Evolutionary conservation across 1,140 invertebrate species (phyloP), one percentile per base, ranked within the genome.

Genomic region (Diorhabda carinulata): DNA sequence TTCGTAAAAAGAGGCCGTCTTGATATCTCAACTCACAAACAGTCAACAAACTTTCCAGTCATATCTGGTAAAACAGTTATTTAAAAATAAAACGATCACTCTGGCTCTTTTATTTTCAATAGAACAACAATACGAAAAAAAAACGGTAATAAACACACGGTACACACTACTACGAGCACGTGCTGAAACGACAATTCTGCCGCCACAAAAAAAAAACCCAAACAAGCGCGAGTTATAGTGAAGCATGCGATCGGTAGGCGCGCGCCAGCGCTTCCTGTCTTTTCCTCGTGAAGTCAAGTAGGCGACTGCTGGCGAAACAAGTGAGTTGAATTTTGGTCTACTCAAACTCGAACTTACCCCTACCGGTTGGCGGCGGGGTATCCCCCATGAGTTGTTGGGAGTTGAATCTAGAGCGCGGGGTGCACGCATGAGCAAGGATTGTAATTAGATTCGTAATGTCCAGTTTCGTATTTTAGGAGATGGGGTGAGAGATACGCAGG

Each of bases 401-500:
- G 67, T 70, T 70, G 65, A 71, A 67, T 67, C 65, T 67, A 67
- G 63, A 64, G 45, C 45, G 63, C 70, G 70, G 67, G 65, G 70
- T 75, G 71, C 76, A 81, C 79, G 79, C 79, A 81, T 81, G 79
- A 81, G 79, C 79, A 81, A 79, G 78, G 77, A 80, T 81, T 76
- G 76, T 81, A 81, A 81, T 81, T 81, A 81, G 79, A 81, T 81
- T 81, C 79, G 78, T 78, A 81, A 81, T 81, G 79, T 80, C 78
- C 78, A 80, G 78, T 81, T 78, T 78, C 77, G 78, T 81, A 81
- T 79, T 80, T 78, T 70, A 72, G 76, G 73, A 66, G 69, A 67
- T 57, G 67, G 71, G 69, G 74, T 63, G 69, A 56, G 70, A 64
- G 62, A 65, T 57, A 10, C 43, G 60, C 64, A 56, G 62, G 41